Evolutionary conservation across 2,797 vertebrate genomes (phyloP).

Genomic region (Podarcis siculus): DNA sequence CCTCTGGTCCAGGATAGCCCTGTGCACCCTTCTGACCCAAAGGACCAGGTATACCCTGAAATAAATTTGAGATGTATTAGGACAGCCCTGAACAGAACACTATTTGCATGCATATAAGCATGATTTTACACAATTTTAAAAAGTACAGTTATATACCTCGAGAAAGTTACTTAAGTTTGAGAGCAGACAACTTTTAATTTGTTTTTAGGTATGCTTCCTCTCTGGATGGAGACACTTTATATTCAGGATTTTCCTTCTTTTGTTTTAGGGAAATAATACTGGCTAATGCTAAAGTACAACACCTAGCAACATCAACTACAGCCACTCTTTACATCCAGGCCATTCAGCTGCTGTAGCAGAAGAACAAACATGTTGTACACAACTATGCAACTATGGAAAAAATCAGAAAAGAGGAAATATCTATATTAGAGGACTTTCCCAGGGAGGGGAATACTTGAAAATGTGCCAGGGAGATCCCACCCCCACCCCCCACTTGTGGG

Average conservation of each 20-base stretch:
- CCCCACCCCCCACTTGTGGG: neutral
- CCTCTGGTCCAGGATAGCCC: slow-evolving; percentile 87
- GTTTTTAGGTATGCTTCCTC: neutral
- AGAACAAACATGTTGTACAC: neutral
- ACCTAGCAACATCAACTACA: neutral
- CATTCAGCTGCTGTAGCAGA: neutral
- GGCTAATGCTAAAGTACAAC: neutral
- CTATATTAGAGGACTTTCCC: neutral
- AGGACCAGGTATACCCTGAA: slow-evolving; percentile 83
- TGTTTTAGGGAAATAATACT: neutral
- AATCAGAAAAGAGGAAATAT: neutral
- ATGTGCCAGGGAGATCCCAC: neutral
- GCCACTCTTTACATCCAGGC: neutral
- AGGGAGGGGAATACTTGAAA: neutral
- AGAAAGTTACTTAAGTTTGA: neutral
- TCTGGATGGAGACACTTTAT: neutral
- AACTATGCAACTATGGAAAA: neutral
- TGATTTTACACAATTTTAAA: neutral
- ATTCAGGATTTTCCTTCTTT: neutral
- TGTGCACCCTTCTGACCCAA: slow-evolving; percentile 81
- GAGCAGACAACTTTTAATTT: neutral
- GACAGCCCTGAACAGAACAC: neutral
- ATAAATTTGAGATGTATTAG: slow-evolving; percentile 38
- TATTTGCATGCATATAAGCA: slow-evolving; percentile 24
- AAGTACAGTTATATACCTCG: neutral